Conservation (phyloP, 2,888 invertebrate genomes). For the Archips xylosteana region DNA sequence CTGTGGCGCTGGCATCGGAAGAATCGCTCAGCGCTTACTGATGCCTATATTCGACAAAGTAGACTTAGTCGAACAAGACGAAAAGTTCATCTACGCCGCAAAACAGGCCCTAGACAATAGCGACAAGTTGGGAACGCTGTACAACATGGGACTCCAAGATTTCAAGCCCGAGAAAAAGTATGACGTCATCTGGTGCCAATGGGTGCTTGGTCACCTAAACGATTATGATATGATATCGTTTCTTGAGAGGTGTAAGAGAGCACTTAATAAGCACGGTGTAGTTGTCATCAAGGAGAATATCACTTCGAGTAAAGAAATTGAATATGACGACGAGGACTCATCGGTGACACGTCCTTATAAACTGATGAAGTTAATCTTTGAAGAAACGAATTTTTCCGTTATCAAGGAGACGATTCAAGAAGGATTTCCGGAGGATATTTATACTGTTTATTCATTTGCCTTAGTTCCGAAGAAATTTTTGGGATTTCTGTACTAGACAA, state of each 20-base stretch:
- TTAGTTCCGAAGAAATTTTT: conserved; percentile 76
- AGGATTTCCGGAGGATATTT: conserved; percentile 95
- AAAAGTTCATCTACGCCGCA: conserved; percentile 92
- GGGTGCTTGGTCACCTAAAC: conserved; percentile 96
- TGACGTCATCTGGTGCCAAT: conserved; percentile 98
- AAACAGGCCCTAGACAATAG: conserved; percentile 75
- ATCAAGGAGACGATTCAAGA: conserved; percentile 89
- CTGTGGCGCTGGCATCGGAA: conserved; percentile 98
- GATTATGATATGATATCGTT: conserved; percentile 93
- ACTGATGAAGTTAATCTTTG: conserved; percentile 87
- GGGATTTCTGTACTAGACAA: conserved; percentile 26
- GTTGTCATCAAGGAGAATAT: conserved; percentile 89
- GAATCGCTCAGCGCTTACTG: conserved; percentile 94
- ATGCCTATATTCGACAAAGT: conserved; percentile 92
- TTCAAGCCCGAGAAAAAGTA: conserved; percentile 93
- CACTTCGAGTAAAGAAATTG: conserved; percentile 86
- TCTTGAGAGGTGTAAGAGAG: conserved; percentile 86
- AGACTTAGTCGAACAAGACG: conserved; percentile 96
- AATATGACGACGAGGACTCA: conserved; percentile 93
- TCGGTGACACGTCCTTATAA: conserved; percentile 93
- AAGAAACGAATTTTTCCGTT: conserved; percentile 89
- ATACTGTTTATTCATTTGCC: conserved; percentile 95
- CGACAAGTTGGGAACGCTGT: conserved; percentile 87
- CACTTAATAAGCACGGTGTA: conserved; percentile 62
- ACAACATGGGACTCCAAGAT: conserved; percentile 91